Conservation (phyloP, 2,888 invertebrate species). For the Lasiommata megera region DNA sequence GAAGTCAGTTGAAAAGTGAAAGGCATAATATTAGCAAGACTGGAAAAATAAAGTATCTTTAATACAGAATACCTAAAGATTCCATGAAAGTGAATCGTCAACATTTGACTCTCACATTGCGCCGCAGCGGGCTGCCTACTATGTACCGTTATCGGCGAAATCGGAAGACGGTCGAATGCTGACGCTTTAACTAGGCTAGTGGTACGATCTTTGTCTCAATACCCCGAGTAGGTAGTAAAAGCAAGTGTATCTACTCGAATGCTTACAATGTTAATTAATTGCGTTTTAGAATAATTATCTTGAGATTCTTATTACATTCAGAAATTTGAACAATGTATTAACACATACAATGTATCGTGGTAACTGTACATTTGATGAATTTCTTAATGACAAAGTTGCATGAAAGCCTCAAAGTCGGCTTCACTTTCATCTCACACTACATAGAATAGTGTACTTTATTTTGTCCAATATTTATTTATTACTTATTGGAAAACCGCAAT, state of each 20-base stretch:
- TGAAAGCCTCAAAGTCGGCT: too few species aligned
- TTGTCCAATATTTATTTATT: too few species aligned
- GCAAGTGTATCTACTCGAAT: slow-evolving; percentile 11
- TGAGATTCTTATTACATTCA: too few species aligned
- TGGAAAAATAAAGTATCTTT: neutral
- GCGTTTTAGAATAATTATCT: neutral
- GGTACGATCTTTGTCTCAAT: slow-evolving; percentile 43
- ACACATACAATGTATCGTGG: too few species aligned
- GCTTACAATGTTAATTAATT: slow-evolving; percentile 9
- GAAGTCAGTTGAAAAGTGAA: slow-evolving; percentile 7
- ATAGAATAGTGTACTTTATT: too few species aligned
- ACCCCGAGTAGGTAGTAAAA: slow-evolving; percentile 16
- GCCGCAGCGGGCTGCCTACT: slow-evolving; percentile 29
- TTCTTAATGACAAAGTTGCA: too few species aligned
- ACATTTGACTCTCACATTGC: slow-evolving; percentile 38
- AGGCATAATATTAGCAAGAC: neutral
- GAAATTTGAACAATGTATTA: too few species aligned
- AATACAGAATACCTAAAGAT: slow-evolving; percentile 11
- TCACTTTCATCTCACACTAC: too few species aligned
- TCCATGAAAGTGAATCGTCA: slow-evolving; percentile 66
- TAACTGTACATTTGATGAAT: too few species aligned
- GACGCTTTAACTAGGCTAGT: slow-evolving; percentile 65
- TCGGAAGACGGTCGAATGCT: slow-evolving; percentile 50
- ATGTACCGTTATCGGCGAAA: slow-evolving; percentile 73
- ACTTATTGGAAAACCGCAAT: too few species aligned